Percentiles rank a stretch among this genome's conserved stretches.
Conservation (phyloP, 35 echinoderm and acorn worm species). For the Hemicentrotus pulcherrimus region DNA sequence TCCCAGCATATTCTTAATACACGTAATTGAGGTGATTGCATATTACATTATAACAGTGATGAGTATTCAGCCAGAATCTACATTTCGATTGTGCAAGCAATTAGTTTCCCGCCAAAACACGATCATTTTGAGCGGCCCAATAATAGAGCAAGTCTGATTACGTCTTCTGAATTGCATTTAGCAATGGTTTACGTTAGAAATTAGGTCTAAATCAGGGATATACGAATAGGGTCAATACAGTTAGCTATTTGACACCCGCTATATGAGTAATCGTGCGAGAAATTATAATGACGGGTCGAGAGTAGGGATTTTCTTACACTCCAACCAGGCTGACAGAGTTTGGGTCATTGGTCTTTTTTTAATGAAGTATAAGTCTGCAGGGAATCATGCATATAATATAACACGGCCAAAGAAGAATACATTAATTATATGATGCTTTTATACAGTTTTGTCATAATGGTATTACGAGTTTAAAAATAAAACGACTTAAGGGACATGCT, state of each 20-base stretch:
- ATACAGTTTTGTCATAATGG: too few species aligned
- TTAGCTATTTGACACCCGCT: neutral
- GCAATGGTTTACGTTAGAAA: neutral
- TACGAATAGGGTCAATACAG: neutral
- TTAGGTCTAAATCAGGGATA: conserved; percentile 20
- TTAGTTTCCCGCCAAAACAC: conserved; percentile 8
- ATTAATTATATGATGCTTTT: too few species aligned
- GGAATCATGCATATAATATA: too few species aligned
- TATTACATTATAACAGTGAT: neutral
- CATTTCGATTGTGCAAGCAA: neutral
- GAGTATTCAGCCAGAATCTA: neutral
- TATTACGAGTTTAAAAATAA: too few species aligned
- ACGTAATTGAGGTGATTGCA: neutral
- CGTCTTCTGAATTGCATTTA: neutral
- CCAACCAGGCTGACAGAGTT: too few species aligned
- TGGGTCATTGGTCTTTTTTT: too few species aligned
- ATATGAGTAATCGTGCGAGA: neutral
- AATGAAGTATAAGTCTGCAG: too few species aligned
- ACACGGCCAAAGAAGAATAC: too few species aligned
- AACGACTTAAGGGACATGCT: too few species aligned
- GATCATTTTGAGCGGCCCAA: neutral
- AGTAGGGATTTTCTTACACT: too few species aligned
- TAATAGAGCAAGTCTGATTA: neutral
- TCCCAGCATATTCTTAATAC: neutral
- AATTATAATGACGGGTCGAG: too few species aligned